Base-by-base conservation (phyloP, 2,888 invertebrate species). In the Ceriagrion tenellum region DNA sequence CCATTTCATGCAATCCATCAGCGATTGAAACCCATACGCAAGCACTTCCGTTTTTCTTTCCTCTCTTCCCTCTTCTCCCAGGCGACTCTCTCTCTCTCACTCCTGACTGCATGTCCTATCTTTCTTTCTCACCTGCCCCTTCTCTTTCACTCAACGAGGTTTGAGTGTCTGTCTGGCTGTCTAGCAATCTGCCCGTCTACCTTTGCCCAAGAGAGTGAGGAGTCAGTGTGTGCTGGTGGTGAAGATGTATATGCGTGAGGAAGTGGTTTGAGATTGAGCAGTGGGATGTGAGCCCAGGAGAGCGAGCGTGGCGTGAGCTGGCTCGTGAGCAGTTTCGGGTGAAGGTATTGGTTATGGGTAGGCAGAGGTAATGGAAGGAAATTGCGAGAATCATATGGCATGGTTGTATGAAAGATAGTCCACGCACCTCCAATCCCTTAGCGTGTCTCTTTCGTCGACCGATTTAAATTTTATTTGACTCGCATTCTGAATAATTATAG, bases 1-100 rank as follows among this genome's bases (percentile, higher is more conserved):
- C 63, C 40, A 81, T 69, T 91, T 55, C 69, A 47, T 74, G 47
- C 93, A 74, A 93, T 93, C 93, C 93, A 93, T 93, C 93, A 93
- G 93, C 40, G 93, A 93, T 93, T 93, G 93, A 93, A 69, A 93
- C 89, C 89, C 89, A 55, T n/a, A 59, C 59, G 63, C 23, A 91
- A 40, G 69, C 69, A 47, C n/a, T 93, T 69, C 89, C 47, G 13
- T 88, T 35, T 40, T 16, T 18, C 88, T 18, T 26, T 35, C 40
- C 23, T 59, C 59, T 59, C 59, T 59, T 20, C 59, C 59, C 13
- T 12, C 59, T 20, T 59, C 18, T 40, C 88, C 40, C 88, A 26
- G 35, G 35, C 26, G 26, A 47, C 89, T 89, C 59, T 12, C 0
- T 56, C 56, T 56, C 56, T 20, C 59, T 16, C 89, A 26, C n/a